Evolutionary conservation across 2,797 vertebrate species (phyloP), one percentile per base, ranked within the genome.

Genomic region (Carcharodon carcharias): DNA sequence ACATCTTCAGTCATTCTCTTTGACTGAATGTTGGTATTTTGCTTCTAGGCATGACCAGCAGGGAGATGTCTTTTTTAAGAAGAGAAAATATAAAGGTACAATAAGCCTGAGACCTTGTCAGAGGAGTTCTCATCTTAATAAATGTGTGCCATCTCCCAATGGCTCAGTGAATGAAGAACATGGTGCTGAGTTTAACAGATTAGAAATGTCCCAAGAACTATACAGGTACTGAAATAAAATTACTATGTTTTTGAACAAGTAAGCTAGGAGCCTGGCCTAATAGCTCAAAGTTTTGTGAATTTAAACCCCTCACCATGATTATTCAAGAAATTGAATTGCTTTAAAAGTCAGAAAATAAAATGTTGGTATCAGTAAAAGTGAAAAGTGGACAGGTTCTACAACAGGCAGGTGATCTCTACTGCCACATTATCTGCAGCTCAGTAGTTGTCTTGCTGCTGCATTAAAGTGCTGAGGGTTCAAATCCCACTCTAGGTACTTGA

Each of bases 41-140:
- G 97, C 96, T 96, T 87, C 71, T 87, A n/a, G 91, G 96, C 93
- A 96, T 93, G 96, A 96, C 96, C n/a, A 56, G 63, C 35, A 11
- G 71, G 89, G 65, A 56, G 96, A 96, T 97, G 97, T 97, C 97
- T 97, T 97, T 97, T 96, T 97, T 97, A 97, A 98, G 98, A 98
- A 98, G 98, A 98, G 98, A 98, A 97, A 98, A 98, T 98, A 98
- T 98, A 97, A 98, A 98, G 97, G 98, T 98, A 97, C 97, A 97
- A 97, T 98, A 98, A 98, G 98, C 98, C 97, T 97, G 77, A 96
- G 77, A 96, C 96, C 97, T 97, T 93, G 61, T 93, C 63, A 67
- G n/a, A 67, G n/a, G 9, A 45, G n/a, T 67, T 67, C n/a, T 93
- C 18, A 45, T 21, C 63, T 93, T 67, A 65, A 45, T 67, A 67